Evolutionary conservation across 2,797 vertebrate species (phyloP).

Genomic region (Sternarchorhynchus goeldii): DNA sequence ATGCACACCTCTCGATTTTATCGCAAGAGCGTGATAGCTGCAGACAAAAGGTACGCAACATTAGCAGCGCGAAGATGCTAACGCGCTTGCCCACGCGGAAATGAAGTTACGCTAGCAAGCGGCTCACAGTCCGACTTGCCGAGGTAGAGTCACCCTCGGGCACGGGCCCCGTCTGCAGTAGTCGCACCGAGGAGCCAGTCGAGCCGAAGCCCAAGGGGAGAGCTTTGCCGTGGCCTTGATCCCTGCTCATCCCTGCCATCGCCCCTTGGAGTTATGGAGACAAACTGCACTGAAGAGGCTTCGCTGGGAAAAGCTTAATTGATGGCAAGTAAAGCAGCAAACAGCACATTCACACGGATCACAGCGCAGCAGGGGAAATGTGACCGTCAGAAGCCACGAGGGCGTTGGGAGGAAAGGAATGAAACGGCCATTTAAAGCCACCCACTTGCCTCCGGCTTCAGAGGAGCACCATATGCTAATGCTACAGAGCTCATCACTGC

Average conservation of each 20-base stretch:
- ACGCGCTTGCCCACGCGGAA: not conserved
- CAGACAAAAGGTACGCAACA: not conserved
- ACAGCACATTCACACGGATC: constrained; percentile 52
- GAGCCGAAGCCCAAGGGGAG: constrained; percentile 34
- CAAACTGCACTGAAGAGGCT: constrained; percentile 14
- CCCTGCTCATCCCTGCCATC: constrained; percentile 43
- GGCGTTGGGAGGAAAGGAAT: constrained; percentile 5
- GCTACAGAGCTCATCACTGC: constrained; percentile 10
- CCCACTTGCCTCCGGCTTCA: constrained; percentile 26
- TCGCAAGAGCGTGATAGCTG: not conserved
- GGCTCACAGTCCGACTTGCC: not conserved
- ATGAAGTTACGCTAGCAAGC: not conserved
- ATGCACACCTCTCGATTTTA: not conserved
- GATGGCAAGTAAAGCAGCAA: constrained; percentile 45
- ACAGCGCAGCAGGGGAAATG: constrained; percentile 44
- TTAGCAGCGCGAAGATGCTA: not conserved
- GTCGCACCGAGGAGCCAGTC: constrained; percentile 28
- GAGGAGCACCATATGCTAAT: constrained; percentile 39
- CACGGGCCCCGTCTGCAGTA: constrained; percentile 14
- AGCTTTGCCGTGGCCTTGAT: constrained; percentile 38
- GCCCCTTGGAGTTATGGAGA: constrained; percentile 42
- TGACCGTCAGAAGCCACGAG: constrained; percentile 38
- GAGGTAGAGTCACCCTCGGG: constrained; percentile 17
- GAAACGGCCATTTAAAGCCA: constrained; percentile 17
- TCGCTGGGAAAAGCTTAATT: constrained; percentile 41